These are phyloP conservation scores for Pharmacophagus antenor DNA, from an alignment of 2,888 invertebrate species.

Conservation along the genomic window DNA sequence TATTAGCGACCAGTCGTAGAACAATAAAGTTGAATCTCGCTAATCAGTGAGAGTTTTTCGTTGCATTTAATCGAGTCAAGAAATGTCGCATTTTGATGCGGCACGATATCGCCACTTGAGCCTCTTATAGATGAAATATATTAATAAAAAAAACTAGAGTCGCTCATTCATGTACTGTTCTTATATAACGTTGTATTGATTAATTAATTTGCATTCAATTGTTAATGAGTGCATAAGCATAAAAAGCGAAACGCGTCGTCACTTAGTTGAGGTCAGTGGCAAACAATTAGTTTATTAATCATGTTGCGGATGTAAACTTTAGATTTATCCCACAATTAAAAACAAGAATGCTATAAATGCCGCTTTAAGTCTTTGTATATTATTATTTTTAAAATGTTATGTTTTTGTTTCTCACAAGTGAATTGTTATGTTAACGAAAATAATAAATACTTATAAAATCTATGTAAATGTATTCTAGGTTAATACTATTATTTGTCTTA, in stretches of 20 bases:
- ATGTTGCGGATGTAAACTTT: constrained; percentile 4
- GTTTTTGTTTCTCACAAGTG: too few species aligned
- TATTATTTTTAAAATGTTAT: too few species aligned
- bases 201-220: constrained; percentile 41
- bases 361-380: too few species aligned
- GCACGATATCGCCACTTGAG: constrained; percentile 15
- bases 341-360: not conserved
- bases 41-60: constrained; percentile 13
- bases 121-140: constrained; percentile 13
- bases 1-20: too few species aligned
- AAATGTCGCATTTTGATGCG: constrained; percentile 17
- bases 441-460: too few species aligned
- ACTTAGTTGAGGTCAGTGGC: constrained; percentile 1
- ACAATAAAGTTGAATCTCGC: constrained; percentile 13
- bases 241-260: constrained; percentile 16
- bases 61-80: constrained; percentile 8
- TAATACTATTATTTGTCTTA: too few species aligned
- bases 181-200: constrained; percentile 36
- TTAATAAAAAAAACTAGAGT: constrained; percentile 29
- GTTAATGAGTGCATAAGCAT: constrained; percentile 33
- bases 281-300: constrained; percentile 22
- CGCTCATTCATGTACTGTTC: constrained; percentile 32
- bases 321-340: not conserved
- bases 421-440: too few species aligned
- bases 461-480: too few species aligned